Evolutionary conservation across 2,113 vertebrate species (phyloP).

Genomic region (Forbesichthys papilliferus): DNA sequence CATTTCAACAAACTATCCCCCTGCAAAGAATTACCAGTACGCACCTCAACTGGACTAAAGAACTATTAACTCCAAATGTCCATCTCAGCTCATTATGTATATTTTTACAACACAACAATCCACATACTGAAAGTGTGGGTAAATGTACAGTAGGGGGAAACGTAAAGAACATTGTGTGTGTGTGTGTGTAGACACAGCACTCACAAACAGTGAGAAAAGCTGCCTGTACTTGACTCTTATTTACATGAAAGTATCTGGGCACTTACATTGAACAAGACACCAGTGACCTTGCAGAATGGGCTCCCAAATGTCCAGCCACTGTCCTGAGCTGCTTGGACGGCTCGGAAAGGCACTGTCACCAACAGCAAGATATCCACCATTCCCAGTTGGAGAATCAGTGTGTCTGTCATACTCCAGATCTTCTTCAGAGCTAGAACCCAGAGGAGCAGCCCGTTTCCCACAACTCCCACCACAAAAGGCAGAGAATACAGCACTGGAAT

Average conservation of each 20-base stretch:
- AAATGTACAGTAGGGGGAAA: too few relatives aligned
- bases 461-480: constrained; percentile 73
- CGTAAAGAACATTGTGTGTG: too few relatives aligned
- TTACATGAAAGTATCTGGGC: background rate
- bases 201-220: too few relatives aligned
- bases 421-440: constrained; percentile 66
- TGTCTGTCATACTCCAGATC: constrained; percentile 75
- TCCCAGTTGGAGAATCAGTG: constrained; percentile 78
- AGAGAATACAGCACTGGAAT: constrained; percentile 69
- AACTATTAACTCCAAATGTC: too few relatives aligned
- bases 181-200: too few relatives aligned
- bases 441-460: constrained; percentile 78
- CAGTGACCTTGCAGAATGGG: constrained; percentile 73
- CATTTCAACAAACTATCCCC: background rate
- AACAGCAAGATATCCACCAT: constrained; percentile 78
- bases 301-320: constrained; percentile 63
- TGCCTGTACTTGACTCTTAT: background rate
- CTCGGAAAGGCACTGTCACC: constrained; percentile 80
- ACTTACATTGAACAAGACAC: constrained; percentile 76
- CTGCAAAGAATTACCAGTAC: background rate
- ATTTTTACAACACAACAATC: too few relatives aligned
- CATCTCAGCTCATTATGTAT: too few relatives aligned
- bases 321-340: constrained; percentile 50
- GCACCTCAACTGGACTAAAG: too few relatives aligned
- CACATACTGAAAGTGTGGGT: too few relatives aligned